Evolutionary conservation across 2,888 invertebrate species (phyloP), one percentile per base, ranked within the genome.

Genomic region (Isotomurus palustris): DNA sequence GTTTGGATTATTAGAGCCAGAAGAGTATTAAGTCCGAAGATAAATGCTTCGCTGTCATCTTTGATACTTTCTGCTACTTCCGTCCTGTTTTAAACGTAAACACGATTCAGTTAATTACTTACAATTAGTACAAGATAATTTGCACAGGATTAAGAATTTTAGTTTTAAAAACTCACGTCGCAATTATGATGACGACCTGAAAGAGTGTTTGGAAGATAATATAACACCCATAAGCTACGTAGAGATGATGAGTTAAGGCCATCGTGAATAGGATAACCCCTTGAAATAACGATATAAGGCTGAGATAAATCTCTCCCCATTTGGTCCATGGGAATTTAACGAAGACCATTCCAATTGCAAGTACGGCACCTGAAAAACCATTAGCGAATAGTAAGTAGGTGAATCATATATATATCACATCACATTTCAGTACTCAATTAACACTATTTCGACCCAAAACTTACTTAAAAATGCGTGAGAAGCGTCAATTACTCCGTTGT

Each of bases 11-110:
- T 73, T 3, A 93, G 80, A 3, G 91, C 90, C 0, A 88, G 63
- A 53, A 92, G 83, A 0, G 88, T 91, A 76, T 92, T 94, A 66
- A 91, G 81, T 2, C 94, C 94, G 75, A 93, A 93, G 64, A 94
- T 85, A 6, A 94, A 78, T 0, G 91, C 93, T 74, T 88, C 92
- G 75, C 89, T 89, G 49, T 91, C 88, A 71, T 87, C 86, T 55
- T 83, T 80, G 54, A 94, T 79, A 63, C 84, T 80, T 62, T 86
- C 83, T 0, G 93, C 93, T 53, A 95, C 87, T 78, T 92, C 91
- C 47, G 87, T 85, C 74, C 91, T 92, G n/a, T n/a, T n/a, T n/a
- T n/a, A n/a, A n/a, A n/a, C n/a, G n/a, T n/a, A n/a, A n/a, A n/a
- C n/a, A n/a, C n/a, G n/a, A n/a, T n/a, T n/a, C n/a, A n/a, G n/a